Base-by-base conservation (phyloP, 2,113 vertebrate genomes). In the Thryonomys swinderianus region DNA sequence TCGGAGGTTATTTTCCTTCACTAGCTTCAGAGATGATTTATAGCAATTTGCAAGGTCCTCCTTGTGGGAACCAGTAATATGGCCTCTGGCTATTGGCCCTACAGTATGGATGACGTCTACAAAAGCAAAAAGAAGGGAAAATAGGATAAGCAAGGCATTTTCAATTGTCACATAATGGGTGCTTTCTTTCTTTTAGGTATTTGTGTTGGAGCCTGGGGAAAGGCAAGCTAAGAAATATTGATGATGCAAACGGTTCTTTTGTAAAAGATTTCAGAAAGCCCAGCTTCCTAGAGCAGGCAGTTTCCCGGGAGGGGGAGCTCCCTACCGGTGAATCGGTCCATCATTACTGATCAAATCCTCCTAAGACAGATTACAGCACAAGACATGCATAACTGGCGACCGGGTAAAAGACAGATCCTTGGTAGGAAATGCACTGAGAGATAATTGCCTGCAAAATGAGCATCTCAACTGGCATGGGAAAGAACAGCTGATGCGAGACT, bases 91-190 rank as follows among this genome's bases (percentile, higher is more conserved):
- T 57, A 99, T 99, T 0, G 99, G 99, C 8, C 99, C 99, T 96
- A 99, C 99, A 6, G 99, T 99, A 82, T 99, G 99, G 98, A 99
- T 99, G 98, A 99, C 99, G 99, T 99, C 99, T 99, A 98, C 51
- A 98, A 91, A 55, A 21, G 45, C 37, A 95, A 95, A 97, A 96
- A 34, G 7, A 82, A 84, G 32, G 37, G 93, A 45, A 95, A 62
- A 90, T 32, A 85, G 25, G 40, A 25, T 96, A 74, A 97, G 67
- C 2, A 53, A 92, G 37, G 2, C 14, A 59, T 82, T 90, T 88
- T 95, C 32, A 64, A 86, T 95, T 93, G 96, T 92, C 27, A 92
- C 23, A 42, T 74, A 93, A 92, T 32, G 51, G 57, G 40, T 12
- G 5, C 30, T 92, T 87, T 85, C 84, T 91, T 90, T 92, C 94